Conservation (phyloP, 1,140 invertebrate species). For the Drosophila azteca region DNA sequence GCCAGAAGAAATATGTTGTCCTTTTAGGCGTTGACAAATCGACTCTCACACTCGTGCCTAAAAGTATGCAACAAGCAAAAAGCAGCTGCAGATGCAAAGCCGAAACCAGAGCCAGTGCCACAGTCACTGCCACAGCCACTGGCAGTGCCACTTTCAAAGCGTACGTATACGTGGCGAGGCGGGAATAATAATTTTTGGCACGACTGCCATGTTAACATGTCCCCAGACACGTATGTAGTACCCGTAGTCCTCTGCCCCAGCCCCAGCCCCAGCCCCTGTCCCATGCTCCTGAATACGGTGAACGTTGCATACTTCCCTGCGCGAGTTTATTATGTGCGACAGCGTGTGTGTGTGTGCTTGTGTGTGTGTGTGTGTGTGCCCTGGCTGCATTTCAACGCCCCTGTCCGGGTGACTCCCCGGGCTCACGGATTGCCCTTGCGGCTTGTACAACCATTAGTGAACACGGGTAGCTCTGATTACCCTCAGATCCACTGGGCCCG, state of each 20-base stretch:
- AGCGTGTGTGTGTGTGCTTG: slow-evolving; percentile 31
- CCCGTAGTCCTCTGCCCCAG: slow-evolving; percentile 25
- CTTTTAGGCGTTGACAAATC: slow-evolving; percentile 83
- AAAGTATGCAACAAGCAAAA: slow-evolving; percentile 69
- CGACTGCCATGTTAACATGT: slow-evolving; percentile 83
- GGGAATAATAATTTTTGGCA: slow-evolving; percentile 83
- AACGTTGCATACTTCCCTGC: slow-evolving; percentile 63
- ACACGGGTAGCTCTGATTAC: slow-evolving; percentile 79
- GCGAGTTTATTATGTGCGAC: slow-evolving; percentile 70
- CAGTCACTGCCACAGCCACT: slow-evolving; percentile 16
- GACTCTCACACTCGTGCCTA: slow-evolving; percentile 59
- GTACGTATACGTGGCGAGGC: slow-evolving; percentile 59
- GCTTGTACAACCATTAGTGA: slow-evolving; percentile 83
- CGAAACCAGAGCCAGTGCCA: slow-evolving; percentile 5
- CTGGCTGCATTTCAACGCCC: slow-evolving; percentile 67
- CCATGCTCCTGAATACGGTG: slow-evolving; percentile 23
- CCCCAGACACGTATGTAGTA: slow-evolving; percentile 79
- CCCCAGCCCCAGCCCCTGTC: not conserved
- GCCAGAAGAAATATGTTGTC: slow-evolving; percentile 73
- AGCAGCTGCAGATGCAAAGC: slow-evolving; percentile 44
- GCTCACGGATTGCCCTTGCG: slow-evolving; percentile 71
- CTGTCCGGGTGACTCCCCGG: slow-evolving; percentile 33
- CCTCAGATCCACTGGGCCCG: slow-evolving; percentile 24
- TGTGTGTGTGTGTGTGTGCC: slow-evolving; percentile 31
- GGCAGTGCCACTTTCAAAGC: slow-evolving; percentile 43